These are phyloP conservation scores for Chelonus insularis DNA, from an alignment of 1,140 invertebrate species.

Conservation along the genomic window DNA sequence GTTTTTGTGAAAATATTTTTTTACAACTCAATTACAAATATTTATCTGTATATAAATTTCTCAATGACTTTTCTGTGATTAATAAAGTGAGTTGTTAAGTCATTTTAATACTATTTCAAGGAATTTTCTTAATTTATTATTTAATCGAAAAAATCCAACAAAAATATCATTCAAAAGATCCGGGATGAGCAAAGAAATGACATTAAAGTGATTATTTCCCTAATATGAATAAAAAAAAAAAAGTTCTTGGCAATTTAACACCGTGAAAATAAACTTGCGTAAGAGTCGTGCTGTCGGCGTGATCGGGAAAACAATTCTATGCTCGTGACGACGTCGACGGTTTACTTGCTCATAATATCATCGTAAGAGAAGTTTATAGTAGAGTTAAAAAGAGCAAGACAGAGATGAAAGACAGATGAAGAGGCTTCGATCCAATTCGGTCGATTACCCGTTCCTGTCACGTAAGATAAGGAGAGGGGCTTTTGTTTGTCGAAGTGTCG, in stretches of 20 bases:
- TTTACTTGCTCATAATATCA: background rate
- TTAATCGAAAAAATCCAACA: background rate
- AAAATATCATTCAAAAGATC: constrained; percentile 2
- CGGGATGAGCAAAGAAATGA: background rate
- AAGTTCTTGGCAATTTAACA: background rate
- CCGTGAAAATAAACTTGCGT: background rate
- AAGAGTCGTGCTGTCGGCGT: background rate
- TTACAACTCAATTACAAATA: background rate
- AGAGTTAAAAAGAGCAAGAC: background rate
- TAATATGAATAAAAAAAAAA: background rate
- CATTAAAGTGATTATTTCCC: constrained; percentile 2
- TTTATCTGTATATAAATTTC: background rate
- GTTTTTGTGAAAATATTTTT: too few species aligned
- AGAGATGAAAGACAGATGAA: constrained; percentile 8
- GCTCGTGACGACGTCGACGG: background rate
- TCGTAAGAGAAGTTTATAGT: background rate
- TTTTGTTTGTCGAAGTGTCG: constrained; percentile 16
- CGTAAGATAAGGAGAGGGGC: constrained; percentile 7
- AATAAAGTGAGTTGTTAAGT: too few species aligned
- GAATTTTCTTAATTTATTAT: too few species aligned
- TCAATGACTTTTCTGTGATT: too few species aligned
- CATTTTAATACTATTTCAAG: too few species aligned
- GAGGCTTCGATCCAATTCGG: constrained; percentile 21
- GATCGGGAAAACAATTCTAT: constrained; percentile 11
- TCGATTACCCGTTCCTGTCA: constrained; percentile 22